Evolutionary conservation across 2,113 vertebrate species (phyloP), one percentile per base, ranked within the genome.

Genomic region (Rana temporaria): DNA sequence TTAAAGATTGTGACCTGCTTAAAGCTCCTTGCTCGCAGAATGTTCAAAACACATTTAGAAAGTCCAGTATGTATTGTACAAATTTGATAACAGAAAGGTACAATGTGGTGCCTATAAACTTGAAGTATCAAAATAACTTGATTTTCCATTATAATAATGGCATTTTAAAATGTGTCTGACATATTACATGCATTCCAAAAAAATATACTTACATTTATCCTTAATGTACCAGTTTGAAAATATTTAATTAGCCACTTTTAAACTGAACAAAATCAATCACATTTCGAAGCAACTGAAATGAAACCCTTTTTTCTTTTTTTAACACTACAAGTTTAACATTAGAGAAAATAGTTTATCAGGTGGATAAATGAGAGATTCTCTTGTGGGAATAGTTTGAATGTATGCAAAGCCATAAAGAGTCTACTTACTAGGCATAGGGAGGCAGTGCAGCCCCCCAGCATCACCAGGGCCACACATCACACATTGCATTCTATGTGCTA

Each of bases 151-250:
- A 60, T n/a, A 6, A 30, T n/a, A n/a, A 74, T 59, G 30, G n/a
- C 53, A 59, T 38, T 60, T 60, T 62, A 15, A 60, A 32, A 42
- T 6, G 4, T 42, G 56, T 42, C 56, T 75, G 30, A 59, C 71
- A 60, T 74, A 34, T 62, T 62, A 22, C 15, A 75, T 16, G 18
- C 72, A 38, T 22, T 62, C 70, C 71, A 60, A 62, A 38, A 62
- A 38, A 75, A 75, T 72, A 57, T 26, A 18, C 52, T 22, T n/a
- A 56, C 24, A 56, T 19, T 56, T 72, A 72, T 15, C 38, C 56
- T 42, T 62, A 42, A 62, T 15, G 56, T 48, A 48, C 42, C 12
- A 3, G 32, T 11, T 17, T 57, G 17, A 6, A 2, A 20, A 20
- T 48, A 30, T 62, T 63, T 72, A 64, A 71, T 71, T 48, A 53